Percentiles rank a stretch among this genome's conserved stretches.
phyloP scores from a whole-genome alignment of 2,113 vertebrate genomes.

The Anser cygnoides region DNA sequence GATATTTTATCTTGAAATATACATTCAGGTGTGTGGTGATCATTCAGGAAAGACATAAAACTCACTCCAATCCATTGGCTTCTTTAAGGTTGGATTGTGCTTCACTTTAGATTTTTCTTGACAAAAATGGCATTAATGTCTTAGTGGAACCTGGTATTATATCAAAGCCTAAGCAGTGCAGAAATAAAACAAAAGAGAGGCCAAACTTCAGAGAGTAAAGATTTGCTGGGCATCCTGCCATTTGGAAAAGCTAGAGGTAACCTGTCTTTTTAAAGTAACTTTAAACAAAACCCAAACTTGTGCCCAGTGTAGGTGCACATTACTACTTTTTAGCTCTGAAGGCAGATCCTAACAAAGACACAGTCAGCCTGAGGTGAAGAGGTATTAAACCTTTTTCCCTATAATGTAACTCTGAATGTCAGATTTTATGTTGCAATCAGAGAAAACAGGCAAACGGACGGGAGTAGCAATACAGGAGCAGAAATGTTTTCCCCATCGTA shows the following conservation, averaged over 20 bases:
- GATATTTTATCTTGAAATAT: conserved; percentile 25
- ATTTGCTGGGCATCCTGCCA: neutral
- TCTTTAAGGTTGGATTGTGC: neutral
- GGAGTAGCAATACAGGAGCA: neutral
- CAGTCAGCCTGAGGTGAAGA: neutral
- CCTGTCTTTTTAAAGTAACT: neutral
- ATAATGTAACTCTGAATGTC: neutral
- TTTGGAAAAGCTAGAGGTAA: neutral
- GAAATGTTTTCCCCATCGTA: neutral
- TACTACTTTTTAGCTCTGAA: neutral
- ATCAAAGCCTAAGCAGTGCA: neutral
- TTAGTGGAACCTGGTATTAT: neutral
- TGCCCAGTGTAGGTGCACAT: neutral
- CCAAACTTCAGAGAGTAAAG: neutral
- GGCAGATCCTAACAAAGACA: neutral
- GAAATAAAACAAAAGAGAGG: neutral
- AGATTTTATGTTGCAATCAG: neutral
- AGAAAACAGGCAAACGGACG: neutral
- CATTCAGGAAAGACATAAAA: neutral
- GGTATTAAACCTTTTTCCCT: neutral
- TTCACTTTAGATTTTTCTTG: conserved; percentile 13
- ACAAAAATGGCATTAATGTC: neutral
- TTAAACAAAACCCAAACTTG: neutral
- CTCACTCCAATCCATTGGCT: neutral
- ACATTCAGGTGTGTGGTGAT: neutral